Evolutionary conservation across 2,888 invertebrate genomes (phyloP).

Genomic region (Pristionchus japonicus): DNA sequence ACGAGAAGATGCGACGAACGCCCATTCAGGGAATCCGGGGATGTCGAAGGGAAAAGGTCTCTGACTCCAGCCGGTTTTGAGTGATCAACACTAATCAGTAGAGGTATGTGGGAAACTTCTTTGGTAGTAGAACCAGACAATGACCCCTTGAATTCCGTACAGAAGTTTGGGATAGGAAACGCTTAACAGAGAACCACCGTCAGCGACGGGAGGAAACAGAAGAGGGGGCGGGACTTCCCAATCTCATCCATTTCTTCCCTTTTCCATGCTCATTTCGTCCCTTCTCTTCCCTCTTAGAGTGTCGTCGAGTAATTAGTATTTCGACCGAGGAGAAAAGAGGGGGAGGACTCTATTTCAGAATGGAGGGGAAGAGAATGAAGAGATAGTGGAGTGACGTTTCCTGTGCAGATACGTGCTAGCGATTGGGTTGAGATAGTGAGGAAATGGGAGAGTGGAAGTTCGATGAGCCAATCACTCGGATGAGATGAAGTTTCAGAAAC

Average conservation of each 20-base stretch:
- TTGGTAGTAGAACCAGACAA: too few relatives aligned
- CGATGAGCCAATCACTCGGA: too few relatives aligned
- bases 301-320: constrained; percentile 33
- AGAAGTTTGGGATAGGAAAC: too few relatives aligned
- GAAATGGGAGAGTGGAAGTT: too few relatives aligned
- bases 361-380: not conserved
- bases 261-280: not conserved
- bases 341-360: constrained; percentile 27
- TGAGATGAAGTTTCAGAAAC: too few relatives aligned
- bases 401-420: not conserved
- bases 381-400: constrained; percentile 16
- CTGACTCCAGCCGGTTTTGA: too few relatives aligned
- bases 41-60: too few relatives aligned
- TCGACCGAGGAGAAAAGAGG: not conserved
- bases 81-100: too few relatives aligned
- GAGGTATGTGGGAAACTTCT: too few relatives aligned
- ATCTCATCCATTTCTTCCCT: constrained; percentile 20
- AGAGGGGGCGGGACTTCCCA: constrained; percentile 29
- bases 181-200: too few relatives aligned
- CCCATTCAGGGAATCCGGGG: not conserved
- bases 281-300: not conserved
- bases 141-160: too few relatives aligned
- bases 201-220: not conserved
- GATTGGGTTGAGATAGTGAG: too few relatives aligned
- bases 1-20: not conserved